These are phyloP conservation scores for Lepeophtheirus nordmannii DNA, from an alignment of 2,888 invertebrate genomes.

Conservation along the genomic window DNA sequence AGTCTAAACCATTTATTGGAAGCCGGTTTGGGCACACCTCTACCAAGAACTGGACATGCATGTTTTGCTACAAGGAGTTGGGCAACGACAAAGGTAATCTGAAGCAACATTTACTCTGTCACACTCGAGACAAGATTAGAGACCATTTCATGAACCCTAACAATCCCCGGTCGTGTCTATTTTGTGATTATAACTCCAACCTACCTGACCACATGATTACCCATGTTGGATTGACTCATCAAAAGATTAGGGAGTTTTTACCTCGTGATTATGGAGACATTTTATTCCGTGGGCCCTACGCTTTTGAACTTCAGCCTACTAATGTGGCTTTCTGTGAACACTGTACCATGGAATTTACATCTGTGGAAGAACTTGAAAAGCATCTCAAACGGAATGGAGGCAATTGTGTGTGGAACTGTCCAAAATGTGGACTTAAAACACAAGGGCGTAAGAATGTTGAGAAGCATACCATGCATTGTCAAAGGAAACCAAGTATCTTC, in stretches of 20 bases:
- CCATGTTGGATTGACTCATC: not conserved
- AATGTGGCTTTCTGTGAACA: not conserved
- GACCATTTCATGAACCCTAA: not conserved
- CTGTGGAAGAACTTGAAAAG: not conserved
- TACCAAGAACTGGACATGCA: not conserved
- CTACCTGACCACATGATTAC: constrained; percentile 2
- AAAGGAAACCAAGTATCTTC: not conserved
- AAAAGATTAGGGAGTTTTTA: not conserved
- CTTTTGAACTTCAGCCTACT: not conserved
- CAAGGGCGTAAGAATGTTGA: constrained; percentile 5
- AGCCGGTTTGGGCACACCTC: not conserved
- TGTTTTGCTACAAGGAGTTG: constrained; percentile 1
- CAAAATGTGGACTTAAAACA: not conserved
- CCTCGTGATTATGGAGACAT: constrained; percentile 1
- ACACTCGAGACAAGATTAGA: not conserved
- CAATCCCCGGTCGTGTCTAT: not conserved
- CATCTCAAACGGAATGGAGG: constrained; percentile 2
- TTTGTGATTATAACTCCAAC: constrained; percentile 4
- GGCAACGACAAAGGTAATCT: not conserved
- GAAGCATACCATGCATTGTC: not conserved
- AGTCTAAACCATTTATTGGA: not conserved
- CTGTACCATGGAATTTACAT: not conserved
- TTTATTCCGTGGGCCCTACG: not conserved
- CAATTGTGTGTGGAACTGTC: not conserved
- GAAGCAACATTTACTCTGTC: not conserved